Evolutionary conservation across 1,140 invertebrate genomes (phyloP).

Genomic region (Sesamia nonagrioides): DNA sequence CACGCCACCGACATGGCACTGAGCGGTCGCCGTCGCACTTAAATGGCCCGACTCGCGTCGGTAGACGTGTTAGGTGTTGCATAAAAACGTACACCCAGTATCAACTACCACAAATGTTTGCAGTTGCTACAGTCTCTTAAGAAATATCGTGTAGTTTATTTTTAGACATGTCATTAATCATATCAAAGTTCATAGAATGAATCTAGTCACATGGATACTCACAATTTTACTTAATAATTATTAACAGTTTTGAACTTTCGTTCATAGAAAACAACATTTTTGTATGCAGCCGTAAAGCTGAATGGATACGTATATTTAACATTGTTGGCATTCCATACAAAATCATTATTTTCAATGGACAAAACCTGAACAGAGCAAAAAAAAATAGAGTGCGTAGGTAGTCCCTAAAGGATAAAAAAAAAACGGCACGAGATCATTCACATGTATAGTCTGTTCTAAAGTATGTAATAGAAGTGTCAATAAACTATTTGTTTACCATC

Average conservation of each 20-base stretch:
- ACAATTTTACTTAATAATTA: neutral
- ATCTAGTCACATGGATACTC: neutral
- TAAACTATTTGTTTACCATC: too few species aligned
- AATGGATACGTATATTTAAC: too few species aligned
- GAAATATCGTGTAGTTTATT: neutral
- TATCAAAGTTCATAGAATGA: neutral
- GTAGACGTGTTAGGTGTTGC: conserved; percentile 3
- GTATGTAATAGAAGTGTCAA: too few species aligned
- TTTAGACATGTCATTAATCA: neutral
- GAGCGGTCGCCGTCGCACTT: conserved; percentile 4
- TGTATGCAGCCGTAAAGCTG: too few species aligned
- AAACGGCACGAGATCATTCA: neutral
- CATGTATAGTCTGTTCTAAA: neutral
- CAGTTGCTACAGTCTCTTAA: neutral
- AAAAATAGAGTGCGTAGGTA: too few species aligned
- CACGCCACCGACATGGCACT: neutral
- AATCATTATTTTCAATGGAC: too few species aligned
- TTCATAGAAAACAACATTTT: too few species aligned
- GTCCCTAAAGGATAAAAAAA: neutral
- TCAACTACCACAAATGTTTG: conserved; percentile 1
- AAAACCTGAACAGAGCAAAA: too few species aligned
- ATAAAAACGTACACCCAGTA: neutral
- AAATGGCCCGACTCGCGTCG: conserved; percentile 11
- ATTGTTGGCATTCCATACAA: too few species aligned
- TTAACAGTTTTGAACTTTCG: too few species aligned